Evolutionary conservation across 1,140 invertebrate genomes (phyloP), one percentile per base, ranked within the genome.

Genomic region (Phymorhynchus buccinoides): DNA sequence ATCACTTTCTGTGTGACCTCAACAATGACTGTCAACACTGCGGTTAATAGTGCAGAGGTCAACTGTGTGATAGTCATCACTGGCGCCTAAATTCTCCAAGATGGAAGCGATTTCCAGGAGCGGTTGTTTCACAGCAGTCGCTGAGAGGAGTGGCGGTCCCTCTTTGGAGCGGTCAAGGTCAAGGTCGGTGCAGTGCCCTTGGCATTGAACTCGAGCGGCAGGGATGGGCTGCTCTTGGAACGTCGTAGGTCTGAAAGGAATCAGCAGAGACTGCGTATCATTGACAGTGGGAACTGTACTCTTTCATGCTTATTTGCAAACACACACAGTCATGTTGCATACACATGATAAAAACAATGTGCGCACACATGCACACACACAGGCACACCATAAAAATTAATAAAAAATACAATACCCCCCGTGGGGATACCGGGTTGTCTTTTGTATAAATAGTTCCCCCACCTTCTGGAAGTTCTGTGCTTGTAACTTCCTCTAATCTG

Each of bases 151-250:
- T 41, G 39, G 18, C 77, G 77, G 30, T 32, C 39, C 7, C 39
- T n/a, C 44, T 78, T 78, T n/a, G n/a, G n/a, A 1, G 3, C 32
- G 18, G 80, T 12, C 30, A 37, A 1, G 35, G 66, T 83, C 56
- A 41, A 14, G 66, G 56, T 30, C 39, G 77, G 22, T 4, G 77
- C 22, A 41, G 30, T 2, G 12, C 77, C 77, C 80, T 89, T 88
- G 6, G 84, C 86, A 88, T 89, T 89, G 86, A 90, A 89, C 37
- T 90, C 87, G 87, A 84, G 89, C 42, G 90, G 90, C 35, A 91
- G 83, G 32, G 90, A 90, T 35, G 90, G 90, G 85, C 88, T 91
- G 80, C 90, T 91, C 73, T 90, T 90, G 3, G 89, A 90, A 56
- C 90, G 85, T 83, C 89, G 87, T 37, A 91, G 78, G 86, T 91